Evolutionary conservation across 2,113 vertebrate species (phyloP), one percentile per base, ranked within the genome.

Genomic region (Oriolus oriolus): DNA sequence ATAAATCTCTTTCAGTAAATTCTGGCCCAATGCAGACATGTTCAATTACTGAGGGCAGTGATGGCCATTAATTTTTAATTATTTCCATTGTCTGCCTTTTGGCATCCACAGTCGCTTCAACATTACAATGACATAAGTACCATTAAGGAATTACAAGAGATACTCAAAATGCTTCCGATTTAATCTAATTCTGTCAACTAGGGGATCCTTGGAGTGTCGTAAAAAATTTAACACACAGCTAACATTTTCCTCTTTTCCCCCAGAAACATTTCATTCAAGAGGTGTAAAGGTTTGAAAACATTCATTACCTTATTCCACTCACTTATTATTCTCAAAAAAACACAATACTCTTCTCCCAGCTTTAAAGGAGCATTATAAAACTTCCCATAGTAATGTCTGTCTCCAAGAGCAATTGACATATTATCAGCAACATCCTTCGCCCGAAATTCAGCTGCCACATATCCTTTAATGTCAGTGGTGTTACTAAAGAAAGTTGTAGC

Each of bases 291-390:
- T 76, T 79, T 81, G 30, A 77, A 79, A 87, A 71, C 39, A 39
- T 79, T 95, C 75, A 69, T 96, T 98, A 99, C 99, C 98, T 92
- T 96, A 95, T 98, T 98, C 99, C 99, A 99, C 80, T 98, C 98
- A 94, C 98, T 99, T 96, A 98, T 97, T 93, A 98, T 97, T 95
- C 98, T 98, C 92, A 99, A 85, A 90, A 99, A 96, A 75, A 99
- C 96, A 76, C 98, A 99, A 75, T 99, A 99, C 61, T 98, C 98
- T 47, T 89, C 98, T 87, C 98, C 98, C 35, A 74, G 96, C 95
- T 98, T 97, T 97, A 99, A 98, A 59, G 99, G 99, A n/a, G 98
- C 98, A 41, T 99, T 99, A 85, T 98, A 99, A 95, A 98, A 98
- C 41, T 98, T 97, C 68, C 98, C 98, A 4, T 99, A 99, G 86